These are phyloP conservation scores for Lasioglossum malachurum DNA, from an alignment of 2,888 invertebrate species.

Conservation along the genomic window DNA sequence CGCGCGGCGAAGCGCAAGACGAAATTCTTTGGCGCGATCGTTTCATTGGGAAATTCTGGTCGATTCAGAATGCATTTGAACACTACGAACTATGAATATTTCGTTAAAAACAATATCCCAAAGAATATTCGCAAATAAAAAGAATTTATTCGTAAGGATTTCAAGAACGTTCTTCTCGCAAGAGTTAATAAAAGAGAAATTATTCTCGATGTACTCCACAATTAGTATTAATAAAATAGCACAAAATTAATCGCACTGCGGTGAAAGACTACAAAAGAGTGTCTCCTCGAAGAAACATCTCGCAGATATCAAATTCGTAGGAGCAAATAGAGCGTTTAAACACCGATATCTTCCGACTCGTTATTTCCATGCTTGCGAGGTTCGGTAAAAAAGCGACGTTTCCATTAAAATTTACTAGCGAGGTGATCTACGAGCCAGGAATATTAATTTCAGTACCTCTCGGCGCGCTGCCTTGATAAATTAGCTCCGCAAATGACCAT, in stretches of 20 bases:
- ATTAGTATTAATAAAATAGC: neutral
- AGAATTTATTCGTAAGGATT: no score
- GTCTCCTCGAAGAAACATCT: neutral
- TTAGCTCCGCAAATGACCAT: slow-evolving; percentile 56
- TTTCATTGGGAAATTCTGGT: neutral
- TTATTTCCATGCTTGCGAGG: slow-evolving; percentile 15
- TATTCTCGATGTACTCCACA: no score
- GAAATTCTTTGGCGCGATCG: neutral
- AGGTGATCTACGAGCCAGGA: slow-evolving; percentile 53
- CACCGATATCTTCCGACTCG: neutral
- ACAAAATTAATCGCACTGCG: no score
- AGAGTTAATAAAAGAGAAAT: no score
- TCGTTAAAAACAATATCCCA: neutral
- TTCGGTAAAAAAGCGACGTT: slow-evolving; percentile 24
- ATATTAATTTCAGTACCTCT: slow-evolving; percentile 62
- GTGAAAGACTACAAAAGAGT: neutral
- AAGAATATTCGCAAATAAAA: no score
- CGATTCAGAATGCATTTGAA: neutral
- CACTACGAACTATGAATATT: neutral
- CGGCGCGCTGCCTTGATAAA: slow-evolving; percentile 55
- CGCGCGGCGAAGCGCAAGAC: neutral
- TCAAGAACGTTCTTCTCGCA: no score
- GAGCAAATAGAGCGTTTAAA: slow-evolving; percentile 23
- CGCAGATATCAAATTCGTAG: neutral
- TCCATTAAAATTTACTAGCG: slow-evolving; percentile 48